These are phyloP conservation scores for Lemur catta DNA, from an alignment of 2,797 vertebrate genomes.

Conservation along the genomic window DNA sequence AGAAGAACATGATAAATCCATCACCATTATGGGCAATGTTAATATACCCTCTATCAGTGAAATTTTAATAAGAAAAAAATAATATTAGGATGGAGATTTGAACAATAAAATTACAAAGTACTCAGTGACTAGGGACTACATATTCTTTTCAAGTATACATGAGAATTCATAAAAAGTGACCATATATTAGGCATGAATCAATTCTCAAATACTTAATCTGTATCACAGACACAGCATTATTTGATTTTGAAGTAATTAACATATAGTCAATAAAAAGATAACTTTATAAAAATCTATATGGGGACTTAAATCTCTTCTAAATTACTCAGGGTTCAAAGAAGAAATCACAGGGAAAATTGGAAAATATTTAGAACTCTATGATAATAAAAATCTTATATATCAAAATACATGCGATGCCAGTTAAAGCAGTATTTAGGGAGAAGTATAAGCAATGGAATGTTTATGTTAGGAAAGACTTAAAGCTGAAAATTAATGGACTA, in stretches of 20 bases:
- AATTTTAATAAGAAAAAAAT: conserved; percentile 26
- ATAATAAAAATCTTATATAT: not conserved
- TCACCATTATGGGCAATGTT: not conserved
- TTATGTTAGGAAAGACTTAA: not conserved
- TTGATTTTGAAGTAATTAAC: conserved; percentile 5
- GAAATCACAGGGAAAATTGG: not conserved
- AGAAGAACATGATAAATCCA: not conserved
- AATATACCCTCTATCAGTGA: not conserved
- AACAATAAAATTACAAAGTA: not conserved
- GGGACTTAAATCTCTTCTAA: not conserved
- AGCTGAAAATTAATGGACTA: conserved; percentile 7
- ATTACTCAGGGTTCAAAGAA: not conserved
- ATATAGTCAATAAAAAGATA: not conserved
- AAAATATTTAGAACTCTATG: not conserved
- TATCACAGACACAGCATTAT: not conserved
- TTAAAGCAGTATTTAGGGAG: not conserved
- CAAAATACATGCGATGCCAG: not conserved
- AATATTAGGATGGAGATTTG: not conserved
- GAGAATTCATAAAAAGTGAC: not conserved
- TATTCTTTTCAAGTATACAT: not conserved
- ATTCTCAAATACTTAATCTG: not conserved
- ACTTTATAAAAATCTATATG: not conserved
- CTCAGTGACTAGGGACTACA: not conserved
- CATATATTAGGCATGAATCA: not conserved
- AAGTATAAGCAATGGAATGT: not conserved